A percentile compares a stretch with the other conserved stretches of the same genome.
phyloP scores from a whole-genome alignment of 2,888 invertebrate species.

The Agonum fuliginosum region DNA sequence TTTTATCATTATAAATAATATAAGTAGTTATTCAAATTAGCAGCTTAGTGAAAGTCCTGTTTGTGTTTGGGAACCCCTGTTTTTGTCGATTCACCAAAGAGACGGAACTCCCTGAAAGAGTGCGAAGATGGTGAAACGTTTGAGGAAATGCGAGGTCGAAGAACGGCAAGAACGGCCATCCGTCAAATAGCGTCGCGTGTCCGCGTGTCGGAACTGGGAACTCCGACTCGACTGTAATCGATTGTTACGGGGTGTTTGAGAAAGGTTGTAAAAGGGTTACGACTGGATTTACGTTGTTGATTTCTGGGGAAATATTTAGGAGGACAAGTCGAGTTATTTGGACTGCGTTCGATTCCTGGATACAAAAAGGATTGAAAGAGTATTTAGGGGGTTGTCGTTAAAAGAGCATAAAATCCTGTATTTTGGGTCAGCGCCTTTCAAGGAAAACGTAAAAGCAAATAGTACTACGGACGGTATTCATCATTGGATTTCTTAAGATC shows the following conservation, averaged over 20 bases:
- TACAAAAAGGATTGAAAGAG: background rate
- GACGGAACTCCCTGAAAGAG: background rate
- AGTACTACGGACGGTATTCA: no score
- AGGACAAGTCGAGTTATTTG: background rate
- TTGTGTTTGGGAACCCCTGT: background rate
- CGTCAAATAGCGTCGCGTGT: conserved; percentile 11
- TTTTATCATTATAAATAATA: no score
- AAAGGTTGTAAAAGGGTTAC: conserved; percentile 7
- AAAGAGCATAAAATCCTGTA: no score
- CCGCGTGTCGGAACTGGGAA: background rate
- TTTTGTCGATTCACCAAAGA: background rate
- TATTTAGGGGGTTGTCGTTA: no score
- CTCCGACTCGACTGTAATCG: background rate
- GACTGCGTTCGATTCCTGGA: background rate
- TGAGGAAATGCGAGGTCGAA: conserved; percentile 1
- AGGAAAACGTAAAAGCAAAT: no score
- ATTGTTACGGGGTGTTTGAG: conserved; percentile 26
- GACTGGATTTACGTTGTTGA: conserved; percentile 20
- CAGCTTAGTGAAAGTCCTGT: no score
- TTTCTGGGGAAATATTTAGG: conserved; percentile 4
- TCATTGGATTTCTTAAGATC: no score
- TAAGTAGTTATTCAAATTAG: no score
- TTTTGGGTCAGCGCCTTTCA: no score
- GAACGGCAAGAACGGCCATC: conserved; percentile 15
- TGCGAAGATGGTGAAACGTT: background rate